Evolutionary conservation across 2,113 vertebrate species (phyloP).

Genomic region (Melanerpes aurifrons): DNA sequence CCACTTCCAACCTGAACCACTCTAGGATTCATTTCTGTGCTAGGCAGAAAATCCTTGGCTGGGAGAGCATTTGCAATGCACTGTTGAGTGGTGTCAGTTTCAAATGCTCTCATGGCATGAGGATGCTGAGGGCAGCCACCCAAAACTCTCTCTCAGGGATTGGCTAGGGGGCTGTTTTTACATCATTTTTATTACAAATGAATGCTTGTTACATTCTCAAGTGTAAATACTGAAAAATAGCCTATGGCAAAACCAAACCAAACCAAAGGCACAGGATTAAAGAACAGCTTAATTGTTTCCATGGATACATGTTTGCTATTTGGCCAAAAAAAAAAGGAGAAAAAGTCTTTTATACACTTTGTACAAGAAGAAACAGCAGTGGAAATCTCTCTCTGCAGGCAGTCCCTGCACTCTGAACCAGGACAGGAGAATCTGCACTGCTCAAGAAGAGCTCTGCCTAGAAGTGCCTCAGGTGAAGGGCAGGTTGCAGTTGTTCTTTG

Average conservation of each 20-base stretch:
- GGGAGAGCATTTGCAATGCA: background rate
- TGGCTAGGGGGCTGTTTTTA: background rate
- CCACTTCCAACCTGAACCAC: no score
- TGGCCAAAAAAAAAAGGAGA: background rate
- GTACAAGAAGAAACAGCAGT: constrained; percentile 39
- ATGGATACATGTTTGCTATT: constrained; percentile 30
- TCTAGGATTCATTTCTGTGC: background rate
- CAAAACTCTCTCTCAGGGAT: background rate
- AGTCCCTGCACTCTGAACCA: background rate
- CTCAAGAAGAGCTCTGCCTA: background rate
- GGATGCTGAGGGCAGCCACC: background rate
- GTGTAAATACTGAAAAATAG: constrained; percentile 63
- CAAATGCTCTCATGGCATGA: background rate
- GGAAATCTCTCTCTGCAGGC: constrained; percentile 25
- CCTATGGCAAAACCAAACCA: constrained; percentile 30
- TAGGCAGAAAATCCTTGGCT: background rate
- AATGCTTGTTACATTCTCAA: constrained; percentile 38
- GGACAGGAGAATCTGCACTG: background rate
- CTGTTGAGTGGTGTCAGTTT: background rate
- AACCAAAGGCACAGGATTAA: constrained; percentile 46
- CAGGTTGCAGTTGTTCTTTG: background rate
- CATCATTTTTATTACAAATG: constrained; percentile 29
- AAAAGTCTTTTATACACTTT: constrained; percentile 36
- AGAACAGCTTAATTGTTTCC: constrained; percentile 34
- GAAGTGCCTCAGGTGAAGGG: background rate